Evolutionary conservation across 2,888 invertebrate species (phyloP).

Genomic region (Agelastica alni): DNA sequence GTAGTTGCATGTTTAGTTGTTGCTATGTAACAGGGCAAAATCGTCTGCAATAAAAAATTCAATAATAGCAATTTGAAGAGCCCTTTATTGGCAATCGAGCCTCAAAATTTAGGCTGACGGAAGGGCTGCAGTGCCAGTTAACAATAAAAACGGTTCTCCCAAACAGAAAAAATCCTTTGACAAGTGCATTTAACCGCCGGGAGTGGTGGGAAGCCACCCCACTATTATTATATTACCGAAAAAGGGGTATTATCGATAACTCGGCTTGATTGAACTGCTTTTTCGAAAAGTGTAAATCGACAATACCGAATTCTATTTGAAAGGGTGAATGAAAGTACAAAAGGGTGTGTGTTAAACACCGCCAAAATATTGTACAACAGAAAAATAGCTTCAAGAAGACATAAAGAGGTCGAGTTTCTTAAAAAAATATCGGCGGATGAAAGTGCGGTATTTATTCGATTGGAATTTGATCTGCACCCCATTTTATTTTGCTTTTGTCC

Average conservation of each 20-base stretch:
- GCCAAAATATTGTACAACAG: constrained; percentile 41
- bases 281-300: constrained; percentile 25
- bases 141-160: constrained; percentile 32
- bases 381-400: constrained; percentile 23
- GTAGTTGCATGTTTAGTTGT: too few species aligned
- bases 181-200: constrained; percentile 37
- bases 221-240: constrained; percentile 31
- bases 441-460: constrained; percentile 10
- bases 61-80: constrained; percentile 8
- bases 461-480: constrained; percentile 20
- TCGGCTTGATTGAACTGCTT: constrained; percentile 31
- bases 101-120: constrained; percentile 27
- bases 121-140: constrained; percentile 29
- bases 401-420: constrained; percentile 30
- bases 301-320: constrained; percentile 31
- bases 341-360: constrained; percentile 42
- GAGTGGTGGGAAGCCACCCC: constrained; percentile 30
- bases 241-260: constrained; percentile 36
- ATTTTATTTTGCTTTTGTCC: too few species aligned
- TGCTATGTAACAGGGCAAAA: too few species aligned
- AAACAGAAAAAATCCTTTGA: constrained; percentile 31
- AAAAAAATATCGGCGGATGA: constrained; percentile 13
- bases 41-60: too few species aligned
- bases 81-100: constrained; percentile 12
- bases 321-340: constrained; percentile 38